Percentiles rank a stretch among this genome's conserved stretches.
Conservation (phyloP, 1,140 invertebrate species). For the Drosophila tristis region DNA sequence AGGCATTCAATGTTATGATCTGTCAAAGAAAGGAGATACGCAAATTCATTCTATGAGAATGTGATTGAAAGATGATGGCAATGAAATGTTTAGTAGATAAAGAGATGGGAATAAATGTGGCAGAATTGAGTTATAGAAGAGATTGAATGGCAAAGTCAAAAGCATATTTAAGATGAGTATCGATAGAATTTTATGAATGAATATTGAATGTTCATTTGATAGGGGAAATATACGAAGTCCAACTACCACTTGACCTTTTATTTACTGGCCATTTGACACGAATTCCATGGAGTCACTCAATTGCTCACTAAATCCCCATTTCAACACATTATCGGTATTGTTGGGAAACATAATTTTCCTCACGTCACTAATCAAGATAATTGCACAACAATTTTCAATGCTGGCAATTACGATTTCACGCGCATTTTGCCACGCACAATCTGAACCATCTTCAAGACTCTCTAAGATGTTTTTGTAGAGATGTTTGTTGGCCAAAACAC, state of each 20-base stretch:
- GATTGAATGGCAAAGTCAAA: background rate
- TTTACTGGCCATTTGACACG: slow-evolving; percentile 12
- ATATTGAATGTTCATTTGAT: too few species aligned
- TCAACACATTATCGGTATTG: slow-evolving; percentile 67
- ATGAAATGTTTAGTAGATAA: slow-evolving; percentile 18
- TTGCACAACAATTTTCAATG: slow-evolving; percentile 47
- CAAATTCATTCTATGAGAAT: slow-evolving; percentile 23
- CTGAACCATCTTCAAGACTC: slow-evolving; percentile 26
- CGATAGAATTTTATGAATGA: too few species aligned
- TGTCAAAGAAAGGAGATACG: slow-evolving; percentile 43
- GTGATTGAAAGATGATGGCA: slow-evolving; percentile 38
- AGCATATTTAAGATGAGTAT: background rate
- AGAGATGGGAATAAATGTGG: background rate
- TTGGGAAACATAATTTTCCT: slow-evolving; percentile 24
- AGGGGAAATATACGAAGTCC: too few species aligned
- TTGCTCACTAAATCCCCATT: slow-evolving; percentile 40
- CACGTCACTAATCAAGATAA: slow-evolving; percentile 66
- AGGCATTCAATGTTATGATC: slow-evolving; percentile 41
- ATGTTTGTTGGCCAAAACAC: slow-evolving; percentile 11
- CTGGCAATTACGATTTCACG: slow-evolving; percentile 58
- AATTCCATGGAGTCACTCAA: slow-evolving; percentile 50
- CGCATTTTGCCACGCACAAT: slow-evolving; percentile 56
- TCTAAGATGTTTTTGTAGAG: background rate
- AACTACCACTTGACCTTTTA: slow-evolving; percentile 20
- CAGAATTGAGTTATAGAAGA: background rate